Evolutionary conservation across 2,113 vertebrate species (phyloP).

Genomic region (Indicator indicator): DNA sequence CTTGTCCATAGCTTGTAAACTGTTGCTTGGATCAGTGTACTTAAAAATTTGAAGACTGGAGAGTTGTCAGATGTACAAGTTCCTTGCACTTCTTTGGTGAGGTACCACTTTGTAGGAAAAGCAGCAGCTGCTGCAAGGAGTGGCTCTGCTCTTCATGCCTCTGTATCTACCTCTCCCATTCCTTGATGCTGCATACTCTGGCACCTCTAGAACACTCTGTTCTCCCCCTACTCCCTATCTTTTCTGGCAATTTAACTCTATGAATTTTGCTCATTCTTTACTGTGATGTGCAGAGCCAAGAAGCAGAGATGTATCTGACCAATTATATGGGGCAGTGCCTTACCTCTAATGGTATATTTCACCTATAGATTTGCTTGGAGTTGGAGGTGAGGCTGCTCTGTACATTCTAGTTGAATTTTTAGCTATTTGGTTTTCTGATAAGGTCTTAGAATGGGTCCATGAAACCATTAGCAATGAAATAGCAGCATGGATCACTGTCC

Average conservation of each 20-base stretch:
- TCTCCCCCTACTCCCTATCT: fast-evolving
- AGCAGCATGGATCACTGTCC: background rate
- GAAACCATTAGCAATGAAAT: background rate
- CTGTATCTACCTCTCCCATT: background rate
- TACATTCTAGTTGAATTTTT: background rate
- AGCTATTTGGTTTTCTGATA: background rate
- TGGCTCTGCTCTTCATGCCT: background rate
- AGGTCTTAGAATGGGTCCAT: background rate
- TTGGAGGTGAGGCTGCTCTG: background rate
- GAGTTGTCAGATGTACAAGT: background rate
- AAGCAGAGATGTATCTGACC: fast-evolving
- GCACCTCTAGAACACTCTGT: background rate
- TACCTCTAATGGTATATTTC: background rate
- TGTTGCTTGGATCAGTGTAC: background rate
- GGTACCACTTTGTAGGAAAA: background rate
- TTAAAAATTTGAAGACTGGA: background rate
- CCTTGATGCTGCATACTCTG: background rate
- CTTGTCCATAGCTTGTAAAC: background rate
- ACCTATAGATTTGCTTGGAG: background rate
- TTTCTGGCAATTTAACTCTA: background rate
- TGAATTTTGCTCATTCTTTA: background rate
- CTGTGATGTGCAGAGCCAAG: background rate
- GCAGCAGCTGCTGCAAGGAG: background rate
- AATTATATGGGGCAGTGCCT: background rate
- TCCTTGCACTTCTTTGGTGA: background rate